Evolutionary conservation across 2,113 vertebrate species (phyloP).

Genomic region (Hystrix cristata): DNA sequence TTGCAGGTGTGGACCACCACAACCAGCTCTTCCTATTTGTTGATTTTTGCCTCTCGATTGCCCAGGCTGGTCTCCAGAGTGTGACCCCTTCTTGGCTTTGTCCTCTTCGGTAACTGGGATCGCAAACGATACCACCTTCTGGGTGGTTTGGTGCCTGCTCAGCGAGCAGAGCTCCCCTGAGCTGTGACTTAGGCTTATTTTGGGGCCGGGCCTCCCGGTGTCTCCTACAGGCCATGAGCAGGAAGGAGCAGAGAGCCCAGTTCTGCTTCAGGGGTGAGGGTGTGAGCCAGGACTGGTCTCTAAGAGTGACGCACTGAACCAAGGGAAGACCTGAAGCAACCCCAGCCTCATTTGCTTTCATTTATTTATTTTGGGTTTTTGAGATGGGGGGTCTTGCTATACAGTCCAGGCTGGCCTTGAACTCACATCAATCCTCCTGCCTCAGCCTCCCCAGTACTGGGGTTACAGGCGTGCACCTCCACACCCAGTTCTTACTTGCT

Average conservation of each 20-base stretch:
- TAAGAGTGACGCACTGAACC: not conserved
- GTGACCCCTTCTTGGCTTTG: too few species aligned
- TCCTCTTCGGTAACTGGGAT: not conserved
- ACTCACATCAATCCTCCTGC: not conserved
- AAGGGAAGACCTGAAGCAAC: not conserved
- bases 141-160: not conserved
- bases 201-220: rapidly evolving
- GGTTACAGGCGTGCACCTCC: not conserved
- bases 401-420: not conserved
- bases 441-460: not conserved
- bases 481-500: not conserved
- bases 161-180: not conserved
- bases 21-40: not conserved
- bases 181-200: not conserved
- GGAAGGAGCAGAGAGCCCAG: not conserved
- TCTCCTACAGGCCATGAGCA: not conserved
- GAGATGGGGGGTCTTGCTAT: not conserved
- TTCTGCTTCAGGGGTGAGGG: not conserved
- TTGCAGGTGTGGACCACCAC: not conserved
- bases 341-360: not conserved
- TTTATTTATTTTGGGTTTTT: not conserved
- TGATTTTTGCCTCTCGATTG: not conserved
- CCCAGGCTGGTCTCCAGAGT: not conserved
- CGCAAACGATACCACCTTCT: not conserved
- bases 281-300: not conserved